Conservation (phyloP, 2,888 invertebrate genomes). For the Chelonus formosanus region DNA sequence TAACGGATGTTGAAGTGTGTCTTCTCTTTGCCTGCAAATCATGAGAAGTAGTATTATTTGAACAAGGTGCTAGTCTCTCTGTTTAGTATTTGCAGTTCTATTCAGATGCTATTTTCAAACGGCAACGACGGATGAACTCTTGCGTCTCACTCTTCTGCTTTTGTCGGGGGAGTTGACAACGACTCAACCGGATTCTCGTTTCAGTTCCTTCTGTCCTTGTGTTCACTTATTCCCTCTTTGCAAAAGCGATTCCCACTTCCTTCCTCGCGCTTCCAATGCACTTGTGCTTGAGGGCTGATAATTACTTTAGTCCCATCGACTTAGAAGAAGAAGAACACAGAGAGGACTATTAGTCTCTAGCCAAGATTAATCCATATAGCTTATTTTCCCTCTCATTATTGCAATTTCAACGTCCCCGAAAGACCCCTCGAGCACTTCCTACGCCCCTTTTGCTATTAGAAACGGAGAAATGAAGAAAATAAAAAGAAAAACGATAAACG, state of each 20-base stretch:
- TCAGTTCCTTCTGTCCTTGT: conserved; percentile 9
- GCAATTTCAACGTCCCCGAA: conserved; percentile 2
- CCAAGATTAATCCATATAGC: conserved; percentile 1
- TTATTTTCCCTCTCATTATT: conserved; percentile 14
- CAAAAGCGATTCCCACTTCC: neutral
- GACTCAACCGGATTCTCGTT: conserved; percentile 16
- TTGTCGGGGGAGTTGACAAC: conserved; percentile 19
- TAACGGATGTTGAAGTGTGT: conserved; percentile 18
- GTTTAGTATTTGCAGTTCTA: conserved; percentile 49
- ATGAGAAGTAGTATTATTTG: conserved; percentile 43
- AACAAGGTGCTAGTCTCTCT: conserved; percentile 44
- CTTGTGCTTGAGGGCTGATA: conserved; percentile 44
- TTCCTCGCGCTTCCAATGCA: conserved; percentile 18
- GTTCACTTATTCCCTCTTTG: neutral
- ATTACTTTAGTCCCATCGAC: conserved; percentile 46
- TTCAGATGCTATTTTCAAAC: conserved; percentile 52
- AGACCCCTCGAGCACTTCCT: conserved; percentile 14
- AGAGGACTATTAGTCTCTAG: conserved; percentile 5
- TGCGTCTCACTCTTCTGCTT: neutral
- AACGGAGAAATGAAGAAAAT: conserved; percentile 7
- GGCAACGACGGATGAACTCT: conserved; percentile 31
- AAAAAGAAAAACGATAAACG: conserved; percentile 30
- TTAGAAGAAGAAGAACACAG: neutral
- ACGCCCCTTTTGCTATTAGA: conserved; percentile 12
- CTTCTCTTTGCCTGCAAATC: conserved; percentile 18